phyloP scores from a whole-genome alignment of 2,888 invertebrate genomes.

The Eudasyphora cyanicolor region DNA sequence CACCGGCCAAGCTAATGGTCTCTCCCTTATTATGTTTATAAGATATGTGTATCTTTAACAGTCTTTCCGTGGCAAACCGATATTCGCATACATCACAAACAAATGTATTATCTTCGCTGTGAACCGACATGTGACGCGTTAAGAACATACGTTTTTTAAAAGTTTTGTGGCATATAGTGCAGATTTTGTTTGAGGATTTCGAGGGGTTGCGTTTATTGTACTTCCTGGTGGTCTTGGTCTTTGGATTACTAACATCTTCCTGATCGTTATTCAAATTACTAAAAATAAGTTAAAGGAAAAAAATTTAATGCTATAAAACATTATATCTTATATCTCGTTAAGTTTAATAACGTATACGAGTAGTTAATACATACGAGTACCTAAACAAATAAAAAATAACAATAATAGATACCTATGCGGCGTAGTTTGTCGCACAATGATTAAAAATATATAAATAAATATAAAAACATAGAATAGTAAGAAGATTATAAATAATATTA shows the following conservation, averaged over 20 bases:
- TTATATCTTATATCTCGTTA: too few species aligned
- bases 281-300: constrained; percentile 37
- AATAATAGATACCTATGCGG: too few species aligned
- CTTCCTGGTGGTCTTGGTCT: neutral
- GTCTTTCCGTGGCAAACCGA: constrained; percentile 56
- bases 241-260: neutral
- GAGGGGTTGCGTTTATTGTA: constrained; percentile 5
- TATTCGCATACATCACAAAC: constrained; percentile 71
- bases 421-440: too few species aligned
- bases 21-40: constrained; percentile 39
- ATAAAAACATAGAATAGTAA: too few species aligned
- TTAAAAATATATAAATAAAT: too few species aligned
- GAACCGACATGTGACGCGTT: constrained; percentile 78
- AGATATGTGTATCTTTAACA: constrained; percentile 49
- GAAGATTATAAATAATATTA: too few species aligned
- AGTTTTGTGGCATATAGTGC: constrained; percentile 80
- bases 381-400: too few species aligned
- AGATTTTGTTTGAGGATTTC: constrained; percentile 68
- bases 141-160: constrained; percentile 78
- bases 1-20: constrained; percentile 42
- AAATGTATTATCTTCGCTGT: constrained; percentile 70
- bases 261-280: neutral
- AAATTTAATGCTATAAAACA: too few species aligned
- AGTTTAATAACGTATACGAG: too few species aligned
- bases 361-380: too few species aligned